Conservation (phyloP, 2,113 vertebrate genomes). For the Rhabdornis inornatus region DNA sequence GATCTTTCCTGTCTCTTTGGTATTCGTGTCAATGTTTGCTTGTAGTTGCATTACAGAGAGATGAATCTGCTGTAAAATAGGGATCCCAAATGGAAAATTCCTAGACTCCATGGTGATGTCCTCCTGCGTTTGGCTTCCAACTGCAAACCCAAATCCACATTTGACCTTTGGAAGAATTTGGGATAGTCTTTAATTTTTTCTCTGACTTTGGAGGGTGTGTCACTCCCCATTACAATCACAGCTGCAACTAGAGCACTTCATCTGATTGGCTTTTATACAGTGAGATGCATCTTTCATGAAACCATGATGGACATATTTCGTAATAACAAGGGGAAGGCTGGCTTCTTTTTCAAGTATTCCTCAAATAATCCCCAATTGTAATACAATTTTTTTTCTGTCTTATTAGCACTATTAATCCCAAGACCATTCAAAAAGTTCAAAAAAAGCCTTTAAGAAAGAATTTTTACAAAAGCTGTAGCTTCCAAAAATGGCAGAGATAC, state of each 20-base stretch:
- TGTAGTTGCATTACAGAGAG: background rate
- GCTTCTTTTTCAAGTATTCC: background rate
- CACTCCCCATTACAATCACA: background rate
- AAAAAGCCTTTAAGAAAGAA: background rate
- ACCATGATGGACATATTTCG: background rate
- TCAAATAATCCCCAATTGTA: background rate
- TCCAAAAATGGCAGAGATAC: background rate
- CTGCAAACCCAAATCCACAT: background rate
- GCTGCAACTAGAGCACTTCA: background rate
- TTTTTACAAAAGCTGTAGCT: background rate
- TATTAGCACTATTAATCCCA: background rate
- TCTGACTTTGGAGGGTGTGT: background rate
- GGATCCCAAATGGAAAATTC: background rate
- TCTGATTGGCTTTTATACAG: background rate
- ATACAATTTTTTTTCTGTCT: background rate
- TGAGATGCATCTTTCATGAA: background rate
- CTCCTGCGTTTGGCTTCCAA: background rate
- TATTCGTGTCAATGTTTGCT: background rate
- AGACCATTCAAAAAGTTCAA: background rate
- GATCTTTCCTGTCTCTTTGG: background rate
- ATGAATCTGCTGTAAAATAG: background rate
- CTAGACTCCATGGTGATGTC: background rate
- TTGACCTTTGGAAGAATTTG: slow-evolving; percentile 29
- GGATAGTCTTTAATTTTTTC: background rate
- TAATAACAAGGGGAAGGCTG: background rate